Evolutionary conservation across 2,113 vertebrate genomes (phyloP).

Genomic region (Chunga burmeisteri): DNA sequence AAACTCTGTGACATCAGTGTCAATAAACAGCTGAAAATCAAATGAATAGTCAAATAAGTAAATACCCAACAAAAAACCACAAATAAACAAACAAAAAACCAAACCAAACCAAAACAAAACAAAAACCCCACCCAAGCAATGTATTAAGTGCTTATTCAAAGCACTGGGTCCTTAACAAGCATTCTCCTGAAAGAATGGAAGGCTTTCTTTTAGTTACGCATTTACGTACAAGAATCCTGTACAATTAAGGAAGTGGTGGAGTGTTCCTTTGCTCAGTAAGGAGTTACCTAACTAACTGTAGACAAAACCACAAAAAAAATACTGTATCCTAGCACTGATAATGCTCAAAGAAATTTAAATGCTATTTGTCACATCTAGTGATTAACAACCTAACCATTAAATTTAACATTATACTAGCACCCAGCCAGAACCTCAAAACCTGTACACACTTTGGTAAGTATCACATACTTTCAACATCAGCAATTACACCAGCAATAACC

Average conservation of each 20-base stretch:
- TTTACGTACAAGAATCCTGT: background rate
- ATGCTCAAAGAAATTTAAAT: background rate
- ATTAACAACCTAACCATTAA: background rate
- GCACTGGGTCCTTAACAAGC: fast-evolving
- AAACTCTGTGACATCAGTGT: background rate
- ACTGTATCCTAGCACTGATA: background rate
- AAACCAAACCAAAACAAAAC: too few species aligned
- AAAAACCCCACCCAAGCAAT: background rate
- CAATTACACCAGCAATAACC: background rate
- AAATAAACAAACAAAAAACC: too few species aligned
- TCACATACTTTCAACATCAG: background rate
- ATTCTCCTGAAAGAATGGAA: background rate
- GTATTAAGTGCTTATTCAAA: background rate
- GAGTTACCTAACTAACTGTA: background rate
- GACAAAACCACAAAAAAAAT: background rate
- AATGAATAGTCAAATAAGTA: background rate
- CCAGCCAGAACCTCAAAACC: background rate
- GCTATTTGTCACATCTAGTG: background rate
- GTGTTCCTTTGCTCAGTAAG: background rate
- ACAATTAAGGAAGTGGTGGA: background rate
- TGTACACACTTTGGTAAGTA: background rate
- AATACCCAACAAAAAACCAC: background rate
- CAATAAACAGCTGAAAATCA: background rate
- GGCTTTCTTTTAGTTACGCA: background rate
- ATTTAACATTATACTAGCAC: background rate